Base-by-base conservation (phyloP, 2,113 vertebrate genomes). In the Centropristis striata region DNA sequence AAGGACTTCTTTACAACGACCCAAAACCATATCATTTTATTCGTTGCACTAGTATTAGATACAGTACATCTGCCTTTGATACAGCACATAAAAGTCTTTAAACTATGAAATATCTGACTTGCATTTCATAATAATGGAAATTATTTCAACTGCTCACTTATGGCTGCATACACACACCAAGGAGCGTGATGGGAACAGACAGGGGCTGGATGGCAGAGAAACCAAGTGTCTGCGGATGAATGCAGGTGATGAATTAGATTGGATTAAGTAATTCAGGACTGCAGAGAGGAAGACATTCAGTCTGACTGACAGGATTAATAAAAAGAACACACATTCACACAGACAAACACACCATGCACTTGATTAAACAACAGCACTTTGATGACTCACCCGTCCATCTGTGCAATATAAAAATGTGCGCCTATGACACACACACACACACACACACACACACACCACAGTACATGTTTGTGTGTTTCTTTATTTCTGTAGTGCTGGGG, bases 371-470 rank as follows among this genome's bases (percentile, higher is more conserved):
- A 65, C 71, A 68, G 46, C 42, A 18, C 54, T 68, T 63, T 70
- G 78, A 80, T 84, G 89, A 85, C 70, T 83, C 75, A 78, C 49
- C 71, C 9, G 13, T 74, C 85, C 85, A 91, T 85, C 85, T 88
- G 85, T 78, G 75, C 70, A 44, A 41, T 13, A 42, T 27, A 55
- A 49, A 78, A 75, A 71, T 70, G 68, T 58, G 10, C 5, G 60
- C 60, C 65, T 25, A 16, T 51, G 69, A 61, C 50, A 65, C 53
- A 11, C 16, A 10, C 64, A 11, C 16, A 10, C 64, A 10, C 64
- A 61, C 50, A 65, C 53, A 11, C 16, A 10, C 64, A 80, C 41
- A 51, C 53, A 73, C 18, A 55, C 42, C 27, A 28, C 58, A 28
- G 36, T 65, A 12, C 47, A 32, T 63, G 59, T 69, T 15, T 70